Conservation (phyloP, 2,113 vertebrate genomes). For the Uria aalge region DNA sequence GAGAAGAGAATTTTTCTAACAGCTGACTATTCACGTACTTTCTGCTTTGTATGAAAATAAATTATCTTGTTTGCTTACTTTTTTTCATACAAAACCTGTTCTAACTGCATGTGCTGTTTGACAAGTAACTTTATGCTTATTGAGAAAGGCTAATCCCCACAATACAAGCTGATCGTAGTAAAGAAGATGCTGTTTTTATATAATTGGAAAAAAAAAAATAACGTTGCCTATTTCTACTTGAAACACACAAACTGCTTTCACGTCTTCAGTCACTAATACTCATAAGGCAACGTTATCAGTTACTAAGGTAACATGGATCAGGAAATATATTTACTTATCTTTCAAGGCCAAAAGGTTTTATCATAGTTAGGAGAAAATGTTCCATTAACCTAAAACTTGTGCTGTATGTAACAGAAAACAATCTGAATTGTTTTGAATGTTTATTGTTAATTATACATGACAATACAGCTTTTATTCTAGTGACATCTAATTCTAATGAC, state of each 20-base stretch:
- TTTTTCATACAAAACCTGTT: background rate
- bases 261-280: conserved; percentile 66
- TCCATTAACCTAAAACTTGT: conserved; percentile 67
- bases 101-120: background rate
- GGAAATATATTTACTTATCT: conserved; percentile 64
- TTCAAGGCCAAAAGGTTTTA: conserved; percentile 73
- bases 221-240: conserved; percentile 8
- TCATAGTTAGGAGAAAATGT: conserved; percentile 59
- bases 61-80: background rate
- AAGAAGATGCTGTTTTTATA: background rate
- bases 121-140: background rate
- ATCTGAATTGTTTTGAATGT: conserved; percentile 27
- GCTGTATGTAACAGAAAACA: conserved; percentile 45
- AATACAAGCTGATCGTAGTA: background rate
- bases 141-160: background rate
- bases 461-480: background rate
- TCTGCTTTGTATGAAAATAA: background rate
- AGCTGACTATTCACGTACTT: background rate
- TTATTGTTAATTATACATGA: background rate
- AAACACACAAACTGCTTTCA: conserved; percentile 59
- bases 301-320: conserved; percentile 76
- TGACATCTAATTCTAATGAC: background rate
- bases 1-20: background rate
- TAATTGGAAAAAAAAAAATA: background rate
- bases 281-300: conserved; percentile 65